Conservation (phyloP, 1,140 invertebrate genomes). For the Zaprionus ghesquierei region DNA sequence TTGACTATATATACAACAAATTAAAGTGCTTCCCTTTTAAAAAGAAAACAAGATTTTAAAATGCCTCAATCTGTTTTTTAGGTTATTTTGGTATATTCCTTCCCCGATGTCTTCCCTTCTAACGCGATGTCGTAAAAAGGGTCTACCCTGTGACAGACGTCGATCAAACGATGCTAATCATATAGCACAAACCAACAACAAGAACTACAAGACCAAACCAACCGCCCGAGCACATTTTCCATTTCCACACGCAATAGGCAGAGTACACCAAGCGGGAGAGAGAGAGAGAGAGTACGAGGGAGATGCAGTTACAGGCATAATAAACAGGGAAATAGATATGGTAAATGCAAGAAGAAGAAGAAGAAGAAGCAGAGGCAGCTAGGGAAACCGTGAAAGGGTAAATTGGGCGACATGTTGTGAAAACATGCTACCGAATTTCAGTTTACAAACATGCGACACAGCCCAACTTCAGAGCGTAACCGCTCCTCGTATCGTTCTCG, state of each 20-base stretch:
- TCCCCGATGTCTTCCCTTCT: background rate
- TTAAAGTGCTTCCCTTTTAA: no score
- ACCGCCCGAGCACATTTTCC: background rate
- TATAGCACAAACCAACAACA: background rate
- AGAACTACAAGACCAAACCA: slow-evolving; percentile 16
- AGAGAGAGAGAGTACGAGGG: background rate
- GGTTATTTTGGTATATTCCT: background rate
- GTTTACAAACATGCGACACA: slow-evolving; percentile 72
- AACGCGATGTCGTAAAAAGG: background rate
- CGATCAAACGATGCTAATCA: slow-evolving; percentile 34
- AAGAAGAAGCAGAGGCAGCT: slow-evolving; percentile 35
- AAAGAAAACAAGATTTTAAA: no score
- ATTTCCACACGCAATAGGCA: slow-evolving; percentile 2
- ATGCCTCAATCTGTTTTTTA: background rate
- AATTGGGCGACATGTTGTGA: slow-evolving; percentile 78
- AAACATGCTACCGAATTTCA: slow-evolving; percentile 77
- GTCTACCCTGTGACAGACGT: slow-evolving; percentile 16
- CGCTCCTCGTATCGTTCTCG: background rate
- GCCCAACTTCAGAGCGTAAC: background rate
- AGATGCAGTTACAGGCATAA: background rate
- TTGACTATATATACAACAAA: no score
- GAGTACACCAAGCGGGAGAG: background rate
- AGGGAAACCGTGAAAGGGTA: slow-evolving; percentile 72
- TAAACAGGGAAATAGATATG: slow-evolving; percentile 7
- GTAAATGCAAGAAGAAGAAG: slow-evolving; percentile 10